Percentiles rank a stretch among this genome's conserved stretches.
Evolutionary conservation across 2,888 invertebrate genomes (phyloP).

Genomic region (Ariolimax columbianus): DNA sequence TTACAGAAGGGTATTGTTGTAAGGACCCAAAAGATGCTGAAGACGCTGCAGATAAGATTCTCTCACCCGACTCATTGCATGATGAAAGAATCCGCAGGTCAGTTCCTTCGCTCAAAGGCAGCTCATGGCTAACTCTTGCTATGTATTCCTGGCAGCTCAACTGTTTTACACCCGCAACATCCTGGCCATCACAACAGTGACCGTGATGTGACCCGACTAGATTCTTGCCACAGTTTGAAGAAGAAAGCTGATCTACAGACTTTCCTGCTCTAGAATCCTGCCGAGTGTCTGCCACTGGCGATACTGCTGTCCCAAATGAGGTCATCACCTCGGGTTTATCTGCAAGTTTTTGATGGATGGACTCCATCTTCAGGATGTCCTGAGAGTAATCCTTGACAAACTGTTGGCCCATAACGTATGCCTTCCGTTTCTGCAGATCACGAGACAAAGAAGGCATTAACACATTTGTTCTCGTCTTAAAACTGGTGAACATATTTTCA

Average conservation of each 20-base stretch:
- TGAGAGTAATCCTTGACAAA: slow-evolving; percentile 57
- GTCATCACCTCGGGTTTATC: neutral
- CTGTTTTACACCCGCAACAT: neutral
- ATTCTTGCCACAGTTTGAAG: neutral
- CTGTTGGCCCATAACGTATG: slow-evolving; percentile 59
- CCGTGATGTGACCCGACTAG: neutral
- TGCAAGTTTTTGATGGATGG: neutral
- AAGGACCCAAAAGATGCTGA: neutral
- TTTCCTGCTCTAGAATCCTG: too few species aligned
- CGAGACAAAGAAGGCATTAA: neutral
- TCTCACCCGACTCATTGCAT: neutral
- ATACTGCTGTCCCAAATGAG: neutral
- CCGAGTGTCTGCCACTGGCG: neutral
- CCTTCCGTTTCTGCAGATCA: slow-evolving; percentile 17
- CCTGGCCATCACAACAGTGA: neutral
- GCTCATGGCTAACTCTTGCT: neutral
- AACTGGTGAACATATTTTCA: too few species aligned
- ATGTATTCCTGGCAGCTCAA: slow-evolving; percentile 2
- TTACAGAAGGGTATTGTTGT: neutral
- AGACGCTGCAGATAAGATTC: slow-evolving; percentile 6
- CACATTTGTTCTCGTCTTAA: too few species aligned
- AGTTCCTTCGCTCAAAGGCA: neutral
- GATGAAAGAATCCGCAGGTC: neutral
- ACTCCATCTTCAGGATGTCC: slow-evolving; percentile 11
- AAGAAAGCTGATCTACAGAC: neutral